Evolutionary conservation across 2,888 invertebrate genomes (phyloP), one percentile per base, ranked within the genome.

Genomic region (Gnatocerus cornutus): DNA sequence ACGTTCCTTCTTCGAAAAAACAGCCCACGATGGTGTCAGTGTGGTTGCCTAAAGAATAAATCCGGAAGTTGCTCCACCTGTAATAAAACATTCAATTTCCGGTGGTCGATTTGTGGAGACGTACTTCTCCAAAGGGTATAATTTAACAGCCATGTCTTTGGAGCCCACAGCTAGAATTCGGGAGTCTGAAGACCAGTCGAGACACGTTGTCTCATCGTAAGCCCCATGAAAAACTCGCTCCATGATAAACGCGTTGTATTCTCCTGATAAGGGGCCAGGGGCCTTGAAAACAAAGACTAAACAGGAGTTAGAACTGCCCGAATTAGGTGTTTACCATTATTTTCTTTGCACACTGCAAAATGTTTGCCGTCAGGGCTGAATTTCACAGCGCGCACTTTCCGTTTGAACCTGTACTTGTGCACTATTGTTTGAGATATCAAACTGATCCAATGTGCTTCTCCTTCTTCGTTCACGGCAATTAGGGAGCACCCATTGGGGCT

Each of bases 311-410:
- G 33, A 7, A 33, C 7, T 7, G 6, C 7, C 4, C 1, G 4
- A 33, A 6, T 6, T 33, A 9, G 33, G 2, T 33, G 2, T 2
- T 33, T n/a, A 92, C 93, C 93, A 84, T 91, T 91, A 81, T 92
- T 93, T 78, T 92, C 93, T 84, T 95, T 93, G 43, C 96, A 94
- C 8, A 95, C 93, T 0, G 97, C 98, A 87, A 98, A 94, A 81
- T 94, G 92, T 87, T 92, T 93, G 14, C 97, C 97, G 87, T 98
- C 92, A 0, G 98, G 98, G 81, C 98, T 98, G 84, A 99, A 99
- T 79, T 90, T 90, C 0, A 98, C 89, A 56, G 91, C 91, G 74
- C 89, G 89, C 0, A 97, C 92, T 72, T 88, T 88, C 65, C 90
- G 87, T 78, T 93, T 93, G 82, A 98, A 97, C 80, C 93, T 90